These are phyloP conservation scores for Himalopsyche tibetana DNA, from an alignment of 2,888 invertebrate genomes.

Conservation along the genomic window DNA sequence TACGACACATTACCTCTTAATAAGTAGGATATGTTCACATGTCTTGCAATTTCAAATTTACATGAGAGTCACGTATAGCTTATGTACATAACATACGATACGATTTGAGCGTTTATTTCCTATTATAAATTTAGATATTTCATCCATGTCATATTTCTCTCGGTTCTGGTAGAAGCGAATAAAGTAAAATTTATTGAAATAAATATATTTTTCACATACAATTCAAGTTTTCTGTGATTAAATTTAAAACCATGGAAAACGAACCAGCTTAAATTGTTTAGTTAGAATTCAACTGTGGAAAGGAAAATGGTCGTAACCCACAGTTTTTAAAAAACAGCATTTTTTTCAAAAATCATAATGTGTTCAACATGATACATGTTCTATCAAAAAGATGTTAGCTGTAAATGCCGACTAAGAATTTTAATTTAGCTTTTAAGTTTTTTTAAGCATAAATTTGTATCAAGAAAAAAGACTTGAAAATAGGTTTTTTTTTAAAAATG, in stretches of 20 bases:
- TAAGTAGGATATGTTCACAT: not conserved
- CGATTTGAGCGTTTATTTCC: constrained; percentile 18
- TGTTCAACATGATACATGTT: too few relatives aligned
- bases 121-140: constrained; percentile 2
- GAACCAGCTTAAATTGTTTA: not conserved
- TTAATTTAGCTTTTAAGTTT: too few relatives aligned
- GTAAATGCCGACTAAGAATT: too few relatives aligned
- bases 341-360: too few relatives aligned
- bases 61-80: not conserved
- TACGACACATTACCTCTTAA: not conserved
- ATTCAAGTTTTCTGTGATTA: not conserved
- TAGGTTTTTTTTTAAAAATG: too few relatives aligned
- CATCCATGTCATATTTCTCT: not conserved
- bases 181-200: not conserved
- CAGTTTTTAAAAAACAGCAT: too few relatives aligned
- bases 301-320: too few relatives aligned
- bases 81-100: not conserved
- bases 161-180: not conserved
- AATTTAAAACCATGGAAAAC: not conserved
- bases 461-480: too few relatives aligned
- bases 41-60: not conserved
- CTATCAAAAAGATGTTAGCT: too few relatives aligned
- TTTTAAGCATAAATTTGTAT: too few relatives aligned
- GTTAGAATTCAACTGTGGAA: too few relatives aligned
- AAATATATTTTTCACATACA: not conserved